Evolutionary conservation across 2,888 invertebrate genomes (phyloP).

Genomic region (Drosophila mercatorum): DNA sequence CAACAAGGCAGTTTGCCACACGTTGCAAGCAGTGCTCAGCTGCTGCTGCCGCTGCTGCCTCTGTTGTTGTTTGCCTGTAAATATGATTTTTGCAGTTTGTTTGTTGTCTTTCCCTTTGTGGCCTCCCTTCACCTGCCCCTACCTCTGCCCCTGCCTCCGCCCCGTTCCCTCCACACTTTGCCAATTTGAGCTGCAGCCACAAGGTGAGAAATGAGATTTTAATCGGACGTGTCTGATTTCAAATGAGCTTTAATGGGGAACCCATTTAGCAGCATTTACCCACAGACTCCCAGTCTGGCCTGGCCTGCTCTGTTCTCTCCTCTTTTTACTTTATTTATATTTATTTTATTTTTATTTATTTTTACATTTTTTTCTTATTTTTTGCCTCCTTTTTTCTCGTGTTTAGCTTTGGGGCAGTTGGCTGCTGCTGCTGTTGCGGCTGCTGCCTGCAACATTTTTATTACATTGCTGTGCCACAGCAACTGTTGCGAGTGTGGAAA

Average conservation of each 20-base stretch:
- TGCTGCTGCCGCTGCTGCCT: conserved; percentile 11
- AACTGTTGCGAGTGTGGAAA: not conserved
- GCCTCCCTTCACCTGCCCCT: not conserved
- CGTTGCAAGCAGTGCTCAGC: conserved; percentile 16
- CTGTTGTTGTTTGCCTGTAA: conserved; percentile 50
- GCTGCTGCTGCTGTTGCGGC: conserved; percentile 6
- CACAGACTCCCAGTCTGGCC: conserved; percentile 28
- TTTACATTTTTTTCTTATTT: conserved; percentile 22
- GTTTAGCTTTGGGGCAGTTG: conserved; percentile 24
- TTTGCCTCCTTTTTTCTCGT: conserved; percentile 4
- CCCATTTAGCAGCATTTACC: conserved; percentile 82
- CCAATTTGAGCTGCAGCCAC: conserved; percentile 76
- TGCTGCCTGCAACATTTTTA: conserved; percentile 24
- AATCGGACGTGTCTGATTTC: conserved; percentile 85
- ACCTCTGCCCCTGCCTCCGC: too few relatives aligned
- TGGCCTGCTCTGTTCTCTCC: conserved; percentile 16
- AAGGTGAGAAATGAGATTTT: conserved; percentile 85
- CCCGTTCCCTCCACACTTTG: conserved; percentile 5
- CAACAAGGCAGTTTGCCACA: conserved; percentile 35
- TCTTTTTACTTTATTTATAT: conserved; percentile 67
- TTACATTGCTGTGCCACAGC: conserved; percentile 30
- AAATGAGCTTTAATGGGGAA: conserved; percentile 85
- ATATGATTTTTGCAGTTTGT: conserved; percentile 75
- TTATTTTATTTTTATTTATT: conserved; percentile 28
- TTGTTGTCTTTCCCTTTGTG: conserved; percentile 55